Conservation (phyloP, 2,113 vertebrate species). For the Poeciliopsis occidentalis region DNA sequence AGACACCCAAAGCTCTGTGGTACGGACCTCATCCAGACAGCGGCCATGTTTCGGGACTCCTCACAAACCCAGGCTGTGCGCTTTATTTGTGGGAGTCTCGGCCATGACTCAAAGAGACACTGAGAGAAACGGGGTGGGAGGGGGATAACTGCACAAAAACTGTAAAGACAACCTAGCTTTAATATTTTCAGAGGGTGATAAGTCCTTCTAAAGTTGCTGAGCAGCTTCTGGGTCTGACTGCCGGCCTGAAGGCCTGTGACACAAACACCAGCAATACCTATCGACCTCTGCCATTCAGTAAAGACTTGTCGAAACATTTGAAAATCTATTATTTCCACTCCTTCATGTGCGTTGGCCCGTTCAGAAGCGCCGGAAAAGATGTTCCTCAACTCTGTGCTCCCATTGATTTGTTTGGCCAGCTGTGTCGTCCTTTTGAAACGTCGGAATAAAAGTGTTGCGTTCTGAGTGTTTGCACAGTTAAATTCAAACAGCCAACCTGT, state of each 20-base stretch:
- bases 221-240: conserved; percentile 36
- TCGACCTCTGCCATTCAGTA: neutral
- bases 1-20: conserved; percentile 45
- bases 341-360: conserved; percentile 21
- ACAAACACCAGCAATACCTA: conserved; percentile 1
- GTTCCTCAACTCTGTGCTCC: conserved; percentile 6
- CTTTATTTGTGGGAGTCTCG: conserved; percentile 47
- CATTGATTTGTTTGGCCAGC: conserved; percentile 13
- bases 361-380: conserved; percentile 33
- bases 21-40: conserved; percentile 54
- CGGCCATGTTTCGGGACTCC: conserved; percentile 22
- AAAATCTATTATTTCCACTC: conserved; percentile 18
- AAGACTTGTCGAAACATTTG: neutral
- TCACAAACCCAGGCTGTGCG: conserved; percentile 18
- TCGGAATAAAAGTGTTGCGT: conserved; percentile 60
- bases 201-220: conserved; percentile 43
- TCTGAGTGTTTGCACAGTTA: conserved; percentile 40
- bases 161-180: conserved; percentile 65
- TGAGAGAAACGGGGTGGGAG: conserved; percentile 47
- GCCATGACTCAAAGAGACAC: conserved; percentile 39
- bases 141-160: conserved; percentile 63
- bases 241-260: conserved; percentile 15
- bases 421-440: conserved; percentile 39
- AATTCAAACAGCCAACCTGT: neutral
- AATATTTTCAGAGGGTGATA: conserved; percentile 43